Evolutionary conservation across 2,888 invertebrate genomes (phyloP), one percentile per base, ranked within the genome.

Genomic region (Diaphora mendica): DNA sequence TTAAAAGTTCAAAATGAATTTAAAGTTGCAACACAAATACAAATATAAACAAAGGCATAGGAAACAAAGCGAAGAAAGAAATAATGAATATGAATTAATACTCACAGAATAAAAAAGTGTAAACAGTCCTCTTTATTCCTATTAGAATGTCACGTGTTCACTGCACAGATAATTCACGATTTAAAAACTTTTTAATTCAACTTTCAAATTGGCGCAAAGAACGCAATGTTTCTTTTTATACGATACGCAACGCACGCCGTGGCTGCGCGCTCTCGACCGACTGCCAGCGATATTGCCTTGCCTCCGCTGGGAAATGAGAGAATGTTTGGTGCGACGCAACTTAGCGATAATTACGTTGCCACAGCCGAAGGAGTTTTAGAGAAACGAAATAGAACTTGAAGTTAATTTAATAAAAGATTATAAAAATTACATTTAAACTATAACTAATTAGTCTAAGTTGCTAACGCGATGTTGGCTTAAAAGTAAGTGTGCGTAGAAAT

Each of bases 201-300:
- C 79, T 85, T 85, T 84, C 85, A 82, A 85, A 85, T 79, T 77
- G 71, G 80, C 80, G 83, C 73, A 72, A 74, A 75, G 75, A 73
- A 33, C 66, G 70, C 78, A 79, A 74, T 62, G 8, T 62, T 76
- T 67, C 55, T 72, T 74, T 64, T 59, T 65, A 69, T 82, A 77
- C 84, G 84, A 85, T 83, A 77, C 86, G 86, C 85, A 82, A 85
- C 86, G 85, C 86, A 83, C 85, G 76, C 77, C 68, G 71, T 74
- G 76, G 81, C 83, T 80, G 85, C 85, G 86, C 86, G 85, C 86
- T 86, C 86, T 85, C 86, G 79, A 79, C 82, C 82, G 84, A 83
- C 85, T 86, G 84, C 72, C 69, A 66, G 51, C 70, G 73, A 62
- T 72, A 64, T 55, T 64, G 64, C 71, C 78, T 55, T 67, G 67